Base-by-base conservation (phyloP, 1,140 invertebrate genomes). In the Trichonephila inaurata region DNA sequence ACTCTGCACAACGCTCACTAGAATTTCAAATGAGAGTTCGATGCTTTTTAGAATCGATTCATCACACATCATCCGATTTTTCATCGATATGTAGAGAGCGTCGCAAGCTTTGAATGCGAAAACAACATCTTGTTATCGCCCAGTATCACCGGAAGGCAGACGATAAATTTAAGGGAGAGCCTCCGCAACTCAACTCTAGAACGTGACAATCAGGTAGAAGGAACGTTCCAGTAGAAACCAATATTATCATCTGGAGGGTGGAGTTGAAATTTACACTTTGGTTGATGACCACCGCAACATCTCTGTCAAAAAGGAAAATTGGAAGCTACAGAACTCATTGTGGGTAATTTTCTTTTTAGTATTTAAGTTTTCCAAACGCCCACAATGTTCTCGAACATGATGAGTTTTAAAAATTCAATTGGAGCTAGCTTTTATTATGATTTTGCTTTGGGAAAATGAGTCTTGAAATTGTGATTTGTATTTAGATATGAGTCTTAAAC, bases 221-320 rank as follows among this genome's bases (percentile, higher is more conserved):
- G 33, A 77, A 40, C 33, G 28, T 77, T 77, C 24, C 19, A 69
- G 24, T 24, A 69, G 66, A 69, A 69, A n/a, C 66, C 66, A 69
- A 69, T 69, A 69, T 24, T 24, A n/a, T 10, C 24, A n/a, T 69
- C n/a, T 24, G 28, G 72, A 77, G 72, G 72, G 72, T 77, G 72
- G 72, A 77, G 72, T 40, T 77, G 72, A 77, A 77, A 77, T 40
- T 77, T 77, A 77, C 72, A 77, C 72, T 77, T 77, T 40, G 1
- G 16, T 40, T 77, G 72, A 77, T 77, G 72, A 77, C 28, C 28
- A 77, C 1, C 28, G 28, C 16, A 51, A 51, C 51, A 12, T 51
- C 51, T 51, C 51, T 51, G 51, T 51, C 51, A 51, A 51, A 51
- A 51, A 51, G 7, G 51, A 51, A 51, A 51, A 51, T 51, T 51